Evolutionary conservation across 2,797 vertebrate species (phyloP).

Genomic region (Channallabes apus): DNA sequence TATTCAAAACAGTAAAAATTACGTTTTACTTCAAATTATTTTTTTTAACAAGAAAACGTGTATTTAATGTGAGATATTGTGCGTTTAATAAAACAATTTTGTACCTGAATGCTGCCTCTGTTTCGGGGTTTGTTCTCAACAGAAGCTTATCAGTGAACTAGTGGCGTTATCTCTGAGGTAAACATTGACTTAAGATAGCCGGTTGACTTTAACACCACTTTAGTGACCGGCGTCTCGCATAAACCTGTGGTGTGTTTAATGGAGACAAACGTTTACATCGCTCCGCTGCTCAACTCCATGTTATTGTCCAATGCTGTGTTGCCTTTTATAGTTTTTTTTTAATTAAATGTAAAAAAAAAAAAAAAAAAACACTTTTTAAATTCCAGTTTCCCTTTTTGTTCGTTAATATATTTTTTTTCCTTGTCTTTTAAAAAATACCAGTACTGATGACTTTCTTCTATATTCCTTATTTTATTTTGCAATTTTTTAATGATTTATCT

Average conservation of each 20-base stretch:
- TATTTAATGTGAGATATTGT: neutral
- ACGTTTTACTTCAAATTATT: no score
- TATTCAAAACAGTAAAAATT: no score
- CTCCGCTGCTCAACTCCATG: no score
- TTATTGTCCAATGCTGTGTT: neutral
- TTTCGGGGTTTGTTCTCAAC: neutral
- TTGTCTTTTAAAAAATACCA: neutral
- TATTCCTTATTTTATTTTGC: neutral
- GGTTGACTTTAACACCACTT: neutral
- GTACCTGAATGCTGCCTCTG: neutral
- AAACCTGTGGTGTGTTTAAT: neutral
- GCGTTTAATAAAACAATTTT: neutral
- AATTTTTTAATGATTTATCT: neutral
- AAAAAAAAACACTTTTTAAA: no score
- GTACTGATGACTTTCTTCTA: neutral
- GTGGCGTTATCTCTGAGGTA: constrained; percentile 21
- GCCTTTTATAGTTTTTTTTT: no score
- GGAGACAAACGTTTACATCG: neutral
- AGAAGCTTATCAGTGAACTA: constrained; percentile 25
- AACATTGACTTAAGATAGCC: constrained; percentile 49
- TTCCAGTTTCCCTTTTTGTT: neutral
- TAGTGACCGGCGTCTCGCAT: constrained; percentile 24
- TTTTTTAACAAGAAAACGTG: no score
- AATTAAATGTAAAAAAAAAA: no score
- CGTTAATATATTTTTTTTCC: neutral